A percentile compares a stretch with the other conserved stretches of the same genome.
Conservation (phyloP, 2,113 vertebrate genomes). For the Oceanodroma tethys region DNA sequence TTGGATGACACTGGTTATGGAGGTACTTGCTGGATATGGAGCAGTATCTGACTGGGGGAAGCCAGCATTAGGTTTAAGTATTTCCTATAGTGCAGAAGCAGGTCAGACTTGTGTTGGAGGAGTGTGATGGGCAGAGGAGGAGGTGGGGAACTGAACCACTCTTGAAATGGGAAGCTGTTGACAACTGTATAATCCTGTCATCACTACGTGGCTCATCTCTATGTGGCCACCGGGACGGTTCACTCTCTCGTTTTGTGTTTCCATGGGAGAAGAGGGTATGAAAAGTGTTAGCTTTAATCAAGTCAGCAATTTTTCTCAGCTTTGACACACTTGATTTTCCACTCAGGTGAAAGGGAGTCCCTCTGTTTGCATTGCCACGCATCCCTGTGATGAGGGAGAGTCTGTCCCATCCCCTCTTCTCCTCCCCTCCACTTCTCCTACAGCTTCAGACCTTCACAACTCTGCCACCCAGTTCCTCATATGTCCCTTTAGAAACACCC, state of each 20-base stretch:
- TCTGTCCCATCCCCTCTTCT: background rate
- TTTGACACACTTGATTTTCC: background rate
- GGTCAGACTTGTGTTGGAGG: background rate
- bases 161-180: background rate
- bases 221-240: background rate
- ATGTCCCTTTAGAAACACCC: background rate
- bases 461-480: background rate
- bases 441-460: background rate
- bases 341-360: background rate
- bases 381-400: background rate
- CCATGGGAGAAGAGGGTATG: background rate
- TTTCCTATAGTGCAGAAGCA: background rate
- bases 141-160: background rate
- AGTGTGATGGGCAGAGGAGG: background rate
- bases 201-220: background rate
- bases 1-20: background rate
- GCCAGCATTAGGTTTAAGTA: background rate
- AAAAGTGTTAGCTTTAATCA: background rate
- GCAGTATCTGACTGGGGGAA: background rate
- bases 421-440: background rate
- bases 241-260: background rate
- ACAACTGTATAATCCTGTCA: background rate
- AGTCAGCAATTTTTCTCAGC: background rate
- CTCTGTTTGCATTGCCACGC: accelerated
- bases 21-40: background rate